Evolutionary conservation across 2,797 vertebrate species (phyloP).

Genomic region (Malacoraja senta): DNA sequence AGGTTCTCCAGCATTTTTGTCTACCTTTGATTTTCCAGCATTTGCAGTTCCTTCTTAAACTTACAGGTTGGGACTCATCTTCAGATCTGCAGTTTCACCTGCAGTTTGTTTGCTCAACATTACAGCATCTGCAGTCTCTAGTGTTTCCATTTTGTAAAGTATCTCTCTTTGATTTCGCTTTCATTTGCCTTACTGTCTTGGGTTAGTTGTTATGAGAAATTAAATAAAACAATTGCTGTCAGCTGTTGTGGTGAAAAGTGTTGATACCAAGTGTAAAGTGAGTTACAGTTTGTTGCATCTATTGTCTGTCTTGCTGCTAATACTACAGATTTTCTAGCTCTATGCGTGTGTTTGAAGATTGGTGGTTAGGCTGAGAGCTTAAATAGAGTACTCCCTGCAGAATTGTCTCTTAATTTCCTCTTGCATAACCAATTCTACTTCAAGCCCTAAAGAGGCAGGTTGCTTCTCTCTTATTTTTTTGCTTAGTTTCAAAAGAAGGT

Average conservation of each 20-base stretch:
- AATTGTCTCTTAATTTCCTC: not conserved
- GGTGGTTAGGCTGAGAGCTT: not conserved
- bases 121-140: no score
- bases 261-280: not conserved
- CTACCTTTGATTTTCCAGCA: no score
- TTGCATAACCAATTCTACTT: not conserved
- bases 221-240: not conserved
- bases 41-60: no score
- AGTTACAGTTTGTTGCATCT: not conserved
- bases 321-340: not conserved
- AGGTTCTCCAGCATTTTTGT: no score
- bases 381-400: not conserved
- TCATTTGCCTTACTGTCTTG: no score
- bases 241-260: not conserved
- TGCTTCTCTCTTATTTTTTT: not conserved
- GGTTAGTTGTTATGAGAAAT: no score
- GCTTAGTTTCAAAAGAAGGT: not conserved
- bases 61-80: no score
- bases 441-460: not conserved
- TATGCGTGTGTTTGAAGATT: not conserved
- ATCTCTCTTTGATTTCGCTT: not conserved
- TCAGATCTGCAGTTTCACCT: no score
- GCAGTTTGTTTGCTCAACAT: no score
- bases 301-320: not conserved
- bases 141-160: not conserved